phyloP scores from a whole-genome alignment of 2,113 vertebrate species.

The Falco punctatus region DNA sequence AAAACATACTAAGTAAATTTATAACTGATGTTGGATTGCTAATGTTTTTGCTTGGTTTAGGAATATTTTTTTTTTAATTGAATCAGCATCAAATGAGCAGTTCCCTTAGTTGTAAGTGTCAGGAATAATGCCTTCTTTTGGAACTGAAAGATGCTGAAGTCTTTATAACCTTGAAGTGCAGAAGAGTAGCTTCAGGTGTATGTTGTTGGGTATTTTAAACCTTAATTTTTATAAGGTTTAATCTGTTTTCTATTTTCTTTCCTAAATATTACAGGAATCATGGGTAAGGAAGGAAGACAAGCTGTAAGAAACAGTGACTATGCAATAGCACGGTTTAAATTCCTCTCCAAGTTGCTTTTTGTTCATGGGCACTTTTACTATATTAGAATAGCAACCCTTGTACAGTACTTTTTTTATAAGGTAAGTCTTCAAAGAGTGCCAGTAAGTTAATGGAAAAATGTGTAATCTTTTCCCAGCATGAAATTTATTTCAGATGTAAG shows the following conservation, averaged over 20 bases:
- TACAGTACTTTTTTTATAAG: constrained; percentile 99
- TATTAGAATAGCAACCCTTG: constrained; percentile 97
- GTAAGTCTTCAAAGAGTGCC: constrained; percentile 66
- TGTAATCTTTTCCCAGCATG: neutral
- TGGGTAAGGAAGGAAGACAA: constrained; percentile 98
- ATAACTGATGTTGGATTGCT: neutral
- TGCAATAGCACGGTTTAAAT: constrained; percentile 98
- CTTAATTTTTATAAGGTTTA: neutral
- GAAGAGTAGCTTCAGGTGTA: neutral
- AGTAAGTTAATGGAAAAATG: neutral
- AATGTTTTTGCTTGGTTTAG: neutral
- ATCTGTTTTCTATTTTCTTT: constrained; percentile 15
- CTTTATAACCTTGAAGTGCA: neutral
- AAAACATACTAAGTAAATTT: neutral
- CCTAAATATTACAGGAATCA: constrained; percentile 85
- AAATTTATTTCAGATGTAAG: neutral
- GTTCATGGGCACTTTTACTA: constrained; percentile 99
- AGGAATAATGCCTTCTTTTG: neutral
- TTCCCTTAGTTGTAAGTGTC: neutral
- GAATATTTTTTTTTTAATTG: neutral
- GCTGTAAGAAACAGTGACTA: constrained; percentile 99
- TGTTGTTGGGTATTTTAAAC: neutral
- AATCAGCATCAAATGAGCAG: neutral
- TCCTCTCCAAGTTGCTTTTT: constrained; percentile 95
- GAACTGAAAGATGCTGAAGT: neutral